Base-by-base conservation (phyloP, 1,140 invertebrate species). In the Melanaphis sacchari region DNA sequence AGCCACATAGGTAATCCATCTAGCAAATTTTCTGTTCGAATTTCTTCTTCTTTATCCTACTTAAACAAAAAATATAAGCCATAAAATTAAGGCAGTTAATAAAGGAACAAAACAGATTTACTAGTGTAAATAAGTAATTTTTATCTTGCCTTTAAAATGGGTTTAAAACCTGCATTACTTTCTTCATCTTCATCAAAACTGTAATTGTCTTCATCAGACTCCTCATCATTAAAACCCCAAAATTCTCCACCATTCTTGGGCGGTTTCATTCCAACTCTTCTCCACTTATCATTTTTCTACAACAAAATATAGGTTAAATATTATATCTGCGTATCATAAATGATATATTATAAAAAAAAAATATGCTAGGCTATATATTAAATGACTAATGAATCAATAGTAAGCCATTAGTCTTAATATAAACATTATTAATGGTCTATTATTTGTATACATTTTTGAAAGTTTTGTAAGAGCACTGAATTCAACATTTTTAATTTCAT, bases 1-100 rank as follows among this genome's bases (percentile, higher is more conserved):
- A 99, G 95, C 99, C 99, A 99, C 95, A 98, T 98, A n/a, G 98
- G 97, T 85, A 99, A 96, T 9, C 98, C 98, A 94, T 99, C 98
- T 90, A 99, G 95, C 41, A 99, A 96, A 94, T 98, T 97, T 94
- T 98, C 97, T 95, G 97, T 88, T 38, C 88, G 92, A 38, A 94
- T 90, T 87, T 93, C 93, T 49, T 93, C 93, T 52, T 92, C 91
- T 40, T 93, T 93, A 21, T 93, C 91, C 91, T 93, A 52, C 40
- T 31, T 38, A 85, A 22, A 36, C 2, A 24, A 40, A 22, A 31
- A 31, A 46, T 8, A 59, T 90, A 31, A 90, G 49, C 36, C 5
- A 46, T 36, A 38, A 22, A n/a, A 66, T 66, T n/a, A 4, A n/a
- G 3, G 1, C 15, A 76, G 15, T 76, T n/a, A 3, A 2, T 59